These are phyloP conservation scores for Diarsia brunnea DNA, from an alignment of 2,888 invertebrate species.

Conservation along the genomic window DNA sequence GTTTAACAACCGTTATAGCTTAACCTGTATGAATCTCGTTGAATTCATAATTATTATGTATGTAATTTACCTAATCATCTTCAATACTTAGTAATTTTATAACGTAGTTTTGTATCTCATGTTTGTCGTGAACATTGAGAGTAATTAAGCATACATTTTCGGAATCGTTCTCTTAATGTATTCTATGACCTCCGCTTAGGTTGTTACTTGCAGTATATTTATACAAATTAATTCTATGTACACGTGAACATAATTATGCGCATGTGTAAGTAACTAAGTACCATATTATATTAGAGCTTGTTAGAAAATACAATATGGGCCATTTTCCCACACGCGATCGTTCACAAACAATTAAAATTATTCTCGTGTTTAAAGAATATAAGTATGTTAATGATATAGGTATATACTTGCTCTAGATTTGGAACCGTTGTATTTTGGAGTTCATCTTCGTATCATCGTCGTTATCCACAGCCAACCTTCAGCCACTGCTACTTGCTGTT, in stretches of 20 bases:
- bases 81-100: constrained; percentile 45
- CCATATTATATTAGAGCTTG: constrained; percentile 26
- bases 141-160: constrained; percentile 55
- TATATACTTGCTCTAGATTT: constrained; percentile 25
- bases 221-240: constrained; percentile 43
- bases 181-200: constrained; percentile 38
- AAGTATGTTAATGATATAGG: constrained; percentile 10
- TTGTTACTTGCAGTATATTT: constrained; percentile 32
- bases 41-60: constrained; percentile 17
- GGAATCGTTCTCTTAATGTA: constrained; percentile 49
- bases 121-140: constrained; percentile 34
- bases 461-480: neutral
- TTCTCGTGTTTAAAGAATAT: constrained; percentile 28
- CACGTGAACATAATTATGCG: constrained; percentile 38
- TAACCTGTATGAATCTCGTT: constrained; percentile 34
- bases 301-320: constrained; percentile 50
- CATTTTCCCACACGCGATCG: constrained; percentile 32
- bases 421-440: constrained; percentile 9
- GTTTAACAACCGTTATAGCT: constrained; percentile 29
- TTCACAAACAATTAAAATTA: constrained; percentile 44
- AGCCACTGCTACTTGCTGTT: neutral
- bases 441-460: neutral
- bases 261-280: constrained; percentile 18
- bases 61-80: constrained; percentile 30
- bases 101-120: constrained; percentile 28